Evolutionary conservation across 2,797 vertebrate species (phyloP).

Genomic region (Aplochiton taeniatus): DNA sequence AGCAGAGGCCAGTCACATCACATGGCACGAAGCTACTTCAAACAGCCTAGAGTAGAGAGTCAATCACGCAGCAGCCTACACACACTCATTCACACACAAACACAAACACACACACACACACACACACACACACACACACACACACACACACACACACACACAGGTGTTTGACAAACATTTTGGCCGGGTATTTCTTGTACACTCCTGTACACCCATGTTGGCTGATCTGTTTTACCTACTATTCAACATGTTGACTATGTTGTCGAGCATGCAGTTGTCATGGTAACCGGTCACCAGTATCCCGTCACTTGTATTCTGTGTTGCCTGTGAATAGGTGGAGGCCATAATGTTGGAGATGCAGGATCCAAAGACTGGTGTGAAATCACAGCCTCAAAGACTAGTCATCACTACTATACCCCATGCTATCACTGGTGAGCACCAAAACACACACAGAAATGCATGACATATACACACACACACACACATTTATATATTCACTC

Average conservation of each 20-base stretch:
- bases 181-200: too few species aligned
- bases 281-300: slow-evolving; percentile 18
- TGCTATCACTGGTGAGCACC: slow-evolving; percentile 83
- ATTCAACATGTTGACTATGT: too few species aligned
- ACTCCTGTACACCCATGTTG: too few species aligned
- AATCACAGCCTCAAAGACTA: slow-evolving; percentile 86
- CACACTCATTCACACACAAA: slow-evolving; percentile 16
- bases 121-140: slow-evolving; percentile 4
- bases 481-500: not conserved
- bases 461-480: not conserved
- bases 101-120: not conserved
- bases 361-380: slow-evolving; percentile 84
- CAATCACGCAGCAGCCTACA: slow-evolving; percentile 24
- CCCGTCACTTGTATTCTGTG: not conserved
- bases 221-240: too few species aligned
- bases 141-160: slow-evolving; percentile 13
- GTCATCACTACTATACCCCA: slow-evolving; percentile 88
- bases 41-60: slow-evolving; percentile 51
- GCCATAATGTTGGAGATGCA: slow-evolving; percentile 93
- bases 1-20: slow-evolving; percentile 46
- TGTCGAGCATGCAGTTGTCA: slow-evolving; percentile 9
- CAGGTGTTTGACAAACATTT: not conserved
- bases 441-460: not conserved
- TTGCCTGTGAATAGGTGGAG: slow-evolving; percentile 78
- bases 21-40: slow-evolving; percentile 68